A percentile compares a stretch with the other conserved stretches of the same genome.
Conservation (phyloP, 2,113 vertebrate genomes). For the Ptilorrhoa leucosticta region DNA sequence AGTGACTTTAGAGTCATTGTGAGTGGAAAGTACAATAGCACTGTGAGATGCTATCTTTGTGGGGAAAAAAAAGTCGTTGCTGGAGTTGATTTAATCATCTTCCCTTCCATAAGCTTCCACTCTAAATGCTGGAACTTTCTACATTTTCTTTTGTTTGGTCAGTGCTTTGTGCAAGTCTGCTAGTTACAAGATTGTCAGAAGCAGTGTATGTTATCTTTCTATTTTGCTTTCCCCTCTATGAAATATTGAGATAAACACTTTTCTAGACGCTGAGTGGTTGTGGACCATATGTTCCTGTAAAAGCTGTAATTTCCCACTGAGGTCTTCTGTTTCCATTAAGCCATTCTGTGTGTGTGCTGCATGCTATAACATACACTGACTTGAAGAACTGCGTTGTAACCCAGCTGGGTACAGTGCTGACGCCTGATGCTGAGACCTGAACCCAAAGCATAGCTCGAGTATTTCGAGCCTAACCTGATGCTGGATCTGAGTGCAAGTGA, state of each 20-base stretch:
- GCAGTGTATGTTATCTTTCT: neutral
- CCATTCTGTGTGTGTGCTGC: neutral
- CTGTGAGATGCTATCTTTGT: neutral
- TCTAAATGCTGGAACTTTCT: neutral
- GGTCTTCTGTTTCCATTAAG: neutral
- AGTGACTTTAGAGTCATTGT: neutral
- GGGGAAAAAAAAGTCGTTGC: neutral
- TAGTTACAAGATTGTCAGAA: neutral
- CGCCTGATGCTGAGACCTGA: neutral
- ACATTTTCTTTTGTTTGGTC: neutral
- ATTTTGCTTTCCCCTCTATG: neutral
- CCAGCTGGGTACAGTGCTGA: neutral
- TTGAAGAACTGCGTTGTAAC: neutral
- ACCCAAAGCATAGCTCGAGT: neutral
- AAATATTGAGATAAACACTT: constrained; percentile 13
- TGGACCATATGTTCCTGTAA: neutral
- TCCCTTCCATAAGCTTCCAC: neutral
- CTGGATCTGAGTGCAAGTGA: neutral
- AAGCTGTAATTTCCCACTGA: neutral
- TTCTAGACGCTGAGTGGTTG: neutral
- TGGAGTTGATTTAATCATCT: neutral
- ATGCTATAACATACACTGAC: neutral
- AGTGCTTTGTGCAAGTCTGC: neutral
- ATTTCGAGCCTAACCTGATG: neutral
- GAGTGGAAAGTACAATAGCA: neutral